Evolutionary conservation across 1,140 invertebrate species (phyloP), one percentile per base, ranked within the genome.

Genomic region (Heliconius eleuchia): DNA sequence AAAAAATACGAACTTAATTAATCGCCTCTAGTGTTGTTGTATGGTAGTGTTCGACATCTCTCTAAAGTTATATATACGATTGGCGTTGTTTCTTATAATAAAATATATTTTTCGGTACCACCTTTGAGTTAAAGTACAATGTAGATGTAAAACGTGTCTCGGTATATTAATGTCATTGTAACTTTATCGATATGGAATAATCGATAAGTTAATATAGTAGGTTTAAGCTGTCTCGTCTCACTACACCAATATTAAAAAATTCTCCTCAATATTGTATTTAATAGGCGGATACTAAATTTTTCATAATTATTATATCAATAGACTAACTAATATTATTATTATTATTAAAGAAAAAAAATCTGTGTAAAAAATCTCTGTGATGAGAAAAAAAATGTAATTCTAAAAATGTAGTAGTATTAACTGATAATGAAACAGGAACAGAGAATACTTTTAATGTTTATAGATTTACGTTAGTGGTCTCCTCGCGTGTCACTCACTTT

Each of bases 61-160:
- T 92, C 84, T 91, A 88, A 91, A 91, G 82, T 91, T 87, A 85
- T 88, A 86, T 37, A 37, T 37, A 82, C 82, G 87, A 92, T 94
- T 93, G 91, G 91, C 91, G 89, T 91, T 92, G 87, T 91, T 90
- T 89, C 87, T 87, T 88, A 88, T 89, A 87, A 92, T 91, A 91
- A 86, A 87, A 86, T 90, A 94, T 93, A 93, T 92, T 92, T 93
- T 94, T 94, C 86, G 92, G 91, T 92, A 94, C 92, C 92, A 94
- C 92, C 92, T 94, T 93, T 94, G 91, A 92, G 86, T 94, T 93
- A 93, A 92, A 94, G 92, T 94, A 94, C 92, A 94, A 94, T 87
- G 85, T 94, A 94, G 91, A 89, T 92, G 85, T 89, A 88, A 89
- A 88, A 82, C 87, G 87, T 91, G 86, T 93, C 89, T 90, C 91